Evolutionary conservation across 1,140 invertebrate species (phyloP).

Genomic region (Pseudomyrmex dendroicus): DNA sequence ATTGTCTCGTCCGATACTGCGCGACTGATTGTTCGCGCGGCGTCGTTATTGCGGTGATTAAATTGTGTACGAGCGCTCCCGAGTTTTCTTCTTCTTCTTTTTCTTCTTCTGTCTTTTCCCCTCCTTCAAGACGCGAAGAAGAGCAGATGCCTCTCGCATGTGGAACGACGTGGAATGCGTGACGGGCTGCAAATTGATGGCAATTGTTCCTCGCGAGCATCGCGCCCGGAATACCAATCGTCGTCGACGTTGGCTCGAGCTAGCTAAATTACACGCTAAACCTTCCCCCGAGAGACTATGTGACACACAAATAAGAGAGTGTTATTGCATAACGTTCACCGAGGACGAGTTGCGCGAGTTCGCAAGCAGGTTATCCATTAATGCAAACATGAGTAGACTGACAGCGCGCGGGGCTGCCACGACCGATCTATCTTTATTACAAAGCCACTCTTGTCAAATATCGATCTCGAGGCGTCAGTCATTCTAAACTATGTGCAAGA

Average conservation of each 20-base stretch:
- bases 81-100: conserved; percentile 10
- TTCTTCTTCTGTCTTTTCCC: background rate
- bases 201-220: conserved; percentile 38
- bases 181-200: conserved; percentile 58
- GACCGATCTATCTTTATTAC: conserved; percentile 25
- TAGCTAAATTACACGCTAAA: conserved; percentile 54
- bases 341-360: conserved; percentile 7
- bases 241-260: conserved; percentile 25
- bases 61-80: conserved; percentile 2
- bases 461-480: background rate
- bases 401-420: background rate
- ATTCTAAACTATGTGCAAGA: background rate
- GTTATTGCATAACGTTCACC: conserved; percentile 34
- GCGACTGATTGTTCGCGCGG: background rate
- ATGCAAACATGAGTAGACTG: conserved; percentile 19
- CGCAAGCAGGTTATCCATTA: conserved; percentile 39
- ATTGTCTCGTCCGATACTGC: background rate
- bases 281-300: conserved; percentile 19
- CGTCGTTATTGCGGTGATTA: conserved; percentile 34
- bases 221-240: conserved; percentile 44
- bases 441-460: background rate
- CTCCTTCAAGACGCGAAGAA: background rate
- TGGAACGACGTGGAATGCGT: conserved; percentile 40
- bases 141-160: conserved; percentile 28
- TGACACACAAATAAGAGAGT: conserved; percentile 32